Evolutionary conservation across 2,113 vertebrate genomes (phyloP), one percentile per base, ranked within the genome.

Genomic region (Dasypus novemcinctus): DNA sequence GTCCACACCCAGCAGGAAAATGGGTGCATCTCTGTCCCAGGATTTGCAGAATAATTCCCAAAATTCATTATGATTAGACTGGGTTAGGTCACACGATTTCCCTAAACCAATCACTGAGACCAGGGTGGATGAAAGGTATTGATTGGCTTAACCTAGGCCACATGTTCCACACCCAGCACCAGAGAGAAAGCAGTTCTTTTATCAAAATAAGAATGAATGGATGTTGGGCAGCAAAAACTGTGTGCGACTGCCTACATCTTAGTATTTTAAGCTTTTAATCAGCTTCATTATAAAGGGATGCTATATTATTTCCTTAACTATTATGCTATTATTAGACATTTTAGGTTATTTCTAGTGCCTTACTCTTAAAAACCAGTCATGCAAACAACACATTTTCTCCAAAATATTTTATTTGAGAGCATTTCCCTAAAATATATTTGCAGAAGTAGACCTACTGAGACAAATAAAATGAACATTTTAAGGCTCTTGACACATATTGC

Each of bases 401-500:
- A 7, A 7, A 93, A 92, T 75, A 54, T 89, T 91, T 86, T 82
- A 82, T 41, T 85, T 64, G 13, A 75, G 38, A 91, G 78, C 20
- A 90, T 61, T 80, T 93, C 74, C 41, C 52, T 93, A 74, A 90
- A 95, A 90, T 75, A 29, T 29, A 90, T 84, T 80, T 83, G 27
- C 41, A 79, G 43, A 43, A 86, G 29, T n/a, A 75, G 81, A 95
- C 38, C 41, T 43, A 71, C 74, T 61, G 81, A 95, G 43, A 63
- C 41, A 43, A 81, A 57, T 15, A 29, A 57, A 79, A 83, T 83
- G 10, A 90, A 36, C 15, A 84, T 54, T 95, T 91, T 41, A 93
- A 93, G 41, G 27, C 13, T 95, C 52, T 43, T 72, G 27, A 79
- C 15, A 69, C 7, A 11, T 68, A 90, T n/a, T 75, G 12, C 66